phyloP scores from a whole-genome alignment of 1,140 invertebrate genomes.

The Bombyx mandarina region DNA sequence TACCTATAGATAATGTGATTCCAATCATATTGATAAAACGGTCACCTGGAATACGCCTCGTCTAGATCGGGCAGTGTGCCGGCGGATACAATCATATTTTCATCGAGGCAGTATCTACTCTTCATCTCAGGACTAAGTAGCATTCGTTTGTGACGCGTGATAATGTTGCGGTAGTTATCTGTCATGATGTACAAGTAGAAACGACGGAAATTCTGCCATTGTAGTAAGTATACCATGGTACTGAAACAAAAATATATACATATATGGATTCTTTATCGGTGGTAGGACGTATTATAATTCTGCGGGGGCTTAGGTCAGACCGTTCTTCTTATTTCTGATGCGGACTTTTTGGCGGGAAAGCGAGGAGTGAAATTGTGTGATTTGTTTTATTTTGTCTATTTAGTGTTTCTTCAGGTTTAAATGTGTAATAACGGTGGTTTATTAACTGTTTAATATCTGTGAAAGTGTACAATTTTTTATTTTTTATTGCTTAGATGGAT shows the following conservation, averaged over 20 bases:
- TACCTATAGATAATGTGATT: no score
- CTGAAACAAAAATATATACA: slow-evolving; percentile 58
- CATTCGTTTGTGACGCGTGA: slow-evolving; percentile 83
- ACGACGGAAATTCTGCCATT: slow-evolving; percentile 90
- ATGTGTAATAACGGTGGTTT: no score
- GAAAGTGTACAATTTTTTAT: no score
- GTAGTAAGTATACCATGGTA: slow-evolving; percentile 82
- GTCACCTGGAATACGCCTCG: slow-evolving; percentile 86
- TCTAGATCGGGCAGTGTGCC: slow-evolving; percentile 90
- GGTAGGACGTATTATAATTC: not conserved
- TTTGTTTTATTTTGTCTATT: no score
- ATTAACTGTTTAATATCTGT: no score
- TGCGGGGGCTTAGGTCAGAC: not conserved
- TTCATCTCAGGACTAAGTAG: slow-evolving; percentile 84
- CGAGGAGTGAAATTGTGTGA: no score
- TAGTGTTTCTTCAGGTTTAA: no score
- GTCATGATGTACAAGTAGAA: slow-evolving; percentile 95
- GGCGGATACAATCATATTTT: slow-evolving; percentile 85
- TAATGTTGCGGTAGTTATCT: slow-evolving; percentile 89
- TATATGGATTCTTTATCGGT: not conserved
- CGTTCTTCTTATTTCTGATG: not conserved
- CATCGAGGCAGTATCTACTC: slow-evolving; percentile 77
- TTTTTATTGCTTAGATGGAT: no score
- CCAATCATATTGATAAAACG: no score
- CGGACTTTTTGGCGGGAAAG: no score